Evolutionary conservation across 2,113 vertebrate genomes (phyloP).

Genomic region (Melanostigma gelatinosum): DNA sequence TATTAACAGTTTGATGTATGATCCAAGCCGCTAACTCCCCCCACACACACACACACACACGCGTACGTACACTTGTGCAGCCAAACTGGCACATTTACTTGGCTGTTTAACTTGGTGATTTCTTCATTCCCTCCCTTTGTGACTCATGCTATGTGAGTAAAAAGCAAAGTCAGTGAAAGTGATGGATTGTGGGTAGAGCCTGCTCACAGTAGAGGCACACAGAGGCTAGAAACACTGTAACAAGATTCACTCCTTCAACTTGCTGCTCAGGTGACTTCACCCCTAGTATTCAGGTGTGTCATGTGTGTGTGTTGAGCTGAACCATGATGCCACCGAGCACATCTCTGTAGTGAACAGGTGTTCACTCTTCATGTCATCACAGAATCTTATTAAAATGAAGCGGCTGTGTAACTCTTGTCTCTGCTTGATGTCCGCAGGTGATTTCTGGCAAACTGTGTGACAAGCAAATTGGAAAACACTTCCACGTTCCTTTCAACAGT

Average conservation of each 20-base stretch:
- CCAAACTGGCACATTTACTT: slow-evolving; percentile 19
- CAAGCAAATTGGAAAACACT: slow-evolving; percentile 30
- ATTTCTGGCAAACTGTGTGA: slow-evolving; percentile 26
- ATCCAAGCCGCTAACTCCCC: slow-evolving; percentile 15
- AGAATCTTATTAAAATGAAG: slow-evolving; percentile 1
- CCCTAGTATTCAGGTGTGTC: neutral
- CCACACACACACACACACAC: slow-evolving; percentile 18
- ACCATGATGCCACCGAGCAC: neutral
- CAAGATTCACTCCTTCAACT: slow-evolving; percentile 17
- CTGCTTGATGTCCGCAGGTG: slow-evolving; percentile 19
- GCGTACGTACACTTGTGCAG: slow-evolving; percentile 13
- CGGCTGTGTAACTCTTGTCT: slow-evolving; percentile 1
- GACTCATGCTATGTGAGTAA: slow-evolving; percentile 28
- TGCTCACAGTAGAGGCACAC: neutral
- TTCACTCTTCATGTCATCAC: neutral
- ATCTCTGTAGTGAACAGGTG: slow-evolving; percentile 12
- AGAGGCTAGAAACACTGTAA: slow-evolving; percentile 7
- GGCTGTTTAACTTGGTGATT: slow-evolving; percentile 10
- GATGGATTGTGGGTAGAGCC: slow-evolving; percentile 36
- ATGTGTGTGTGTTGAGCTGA: slow-evolving; percentile 18
- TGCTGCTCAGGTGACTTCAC: neutral
- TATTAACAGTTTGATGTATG: slow-evolving; percentile 3
- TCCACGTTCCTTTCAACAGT: slow-evolving; percentile 50
- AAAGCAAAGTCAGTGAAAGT: slow-evolving; percentile 33
- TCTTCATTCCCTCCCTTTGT: slow-evolving; percentile 14